Conservation (phyloP, 2,113 vertebrate genomes). For the Phaetusa simplex region DNA sequence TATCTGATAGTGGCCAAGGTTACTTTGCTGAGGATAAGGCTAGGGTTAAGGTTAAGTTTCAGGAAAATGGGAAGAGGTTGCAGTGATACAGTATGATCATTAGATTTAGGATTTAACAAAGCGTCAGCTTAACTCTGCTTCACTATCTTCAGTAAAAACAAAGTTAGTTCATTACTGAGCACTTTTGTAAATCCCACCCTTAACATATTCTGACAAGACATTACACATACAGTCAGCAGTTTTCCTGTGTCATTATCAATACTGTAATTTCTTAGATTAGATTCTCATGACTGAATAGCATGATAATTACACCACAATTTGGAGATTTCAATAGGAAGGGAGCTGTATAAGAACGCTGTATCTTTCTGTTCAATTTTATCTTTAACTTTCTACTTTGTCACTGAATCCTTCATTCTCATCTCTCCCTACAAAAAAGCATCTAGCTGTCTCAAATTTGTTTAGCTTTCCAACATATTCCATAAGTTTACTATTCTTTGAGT, state of each 20-base stretch:
- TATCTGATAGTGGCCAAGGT: not conserved
- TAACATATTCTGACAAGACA: not conserved
- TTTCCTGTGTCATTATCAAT: not conserved
- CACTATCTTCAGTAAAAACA: not conserved
- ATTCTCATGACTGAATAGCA: not conserved
- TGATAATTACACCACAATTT: not conserved
- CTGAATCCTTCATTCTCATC: not conserved
- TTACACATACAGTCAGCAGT: not conserved
- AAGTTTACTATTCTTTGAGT: not conserved
- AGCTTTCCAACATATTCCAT: not conserved
- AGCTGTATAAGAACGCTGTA: not conserved
- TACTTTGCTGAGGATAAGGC: not conserved
- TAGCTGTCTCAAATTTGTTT: not conserved
- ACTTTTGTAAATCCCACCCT: not conserved
- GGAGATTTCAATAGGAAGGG: not conserved
- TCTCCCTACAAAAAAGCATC: not conserved
- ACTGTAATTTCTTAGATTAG: not conserved
- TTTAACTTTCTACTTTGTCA: not conserved
- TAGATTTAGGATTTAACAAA: not conserved
- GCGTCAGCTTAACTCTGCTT: not conserved
- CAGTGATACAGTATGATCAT: not conserved
- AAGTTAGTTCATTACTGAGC: not conserved
- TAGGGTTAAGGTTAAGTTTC: not conserved
- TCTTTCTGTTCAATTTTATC: not conserved
- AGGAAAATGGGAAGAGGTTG: not conserved